Percentiles rank a stretch among this genome's conserved stretches.
These are phyloP conservation scores for Pristis pectinata DNA, from an alignment of 2,797 vertebrate species.

Conservation along the genomic window DNA sequence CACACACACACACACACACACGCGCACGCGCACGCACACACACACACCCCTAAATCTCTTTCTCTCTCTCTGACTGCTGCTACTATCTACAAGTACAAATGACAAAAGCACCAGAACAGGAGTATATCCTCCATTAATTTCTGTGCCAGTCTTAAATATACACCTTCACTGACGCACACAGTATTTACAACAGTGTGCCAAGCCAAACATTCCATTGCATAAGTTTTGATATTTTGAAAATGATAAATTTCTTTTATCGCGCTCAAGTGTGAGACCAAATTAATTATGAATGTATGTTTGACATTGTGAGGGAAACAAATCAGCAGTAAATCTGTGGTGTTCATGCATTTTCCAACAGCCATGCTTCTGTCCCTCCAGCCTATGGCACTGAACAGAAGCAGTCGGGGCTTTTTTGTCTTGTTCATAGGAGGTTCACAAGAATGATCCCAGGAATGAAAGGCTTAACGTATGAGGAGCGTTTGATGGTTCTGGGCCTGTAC, in stretches of 20 bases:
- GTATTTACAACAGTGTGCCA: not conserved
- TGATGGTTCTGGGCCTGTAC: no score
- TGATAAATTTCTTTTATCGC: not conserved
- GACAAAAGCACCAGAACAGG: not conserved
- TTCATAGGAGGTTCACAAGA: no score
- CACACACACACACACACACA: no score
- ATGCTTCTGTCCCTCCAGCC: not conserved
- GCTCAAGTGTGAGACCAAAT: slow-evolving; percentile 4
- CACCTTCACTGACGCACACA: not conserved
- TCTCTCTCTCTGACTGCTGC: no score
- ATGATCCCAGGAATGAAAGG: not conserved
- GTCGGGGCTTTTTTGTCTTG: no score
- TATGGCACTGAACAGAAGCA: not conserved
- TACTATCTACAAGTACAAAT: not conserved
- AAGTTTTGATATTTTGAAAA: slow-evolving; percentile 6
- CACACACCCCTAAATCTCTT: not conserved
- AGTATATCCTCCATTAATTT: not conserved
- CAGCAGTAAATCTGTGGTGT: not conserved
- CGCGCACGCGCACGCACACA: no score
- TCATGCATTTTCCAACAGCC: not conserved
- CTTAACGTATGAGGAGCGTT: no score
- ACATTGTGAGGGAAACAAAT: not conserved
- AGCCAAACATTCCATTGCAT: slow-evolving; percentile 13
- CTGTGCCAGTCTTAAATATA: not conserved
- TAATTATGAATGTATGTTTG: not conserved